A percentile compares a stretch with the other conserved stretches of the same genome.
Conservation (phyloP, 2,888 invertebrate species). For the Linnaemya tessellans region DNA sequence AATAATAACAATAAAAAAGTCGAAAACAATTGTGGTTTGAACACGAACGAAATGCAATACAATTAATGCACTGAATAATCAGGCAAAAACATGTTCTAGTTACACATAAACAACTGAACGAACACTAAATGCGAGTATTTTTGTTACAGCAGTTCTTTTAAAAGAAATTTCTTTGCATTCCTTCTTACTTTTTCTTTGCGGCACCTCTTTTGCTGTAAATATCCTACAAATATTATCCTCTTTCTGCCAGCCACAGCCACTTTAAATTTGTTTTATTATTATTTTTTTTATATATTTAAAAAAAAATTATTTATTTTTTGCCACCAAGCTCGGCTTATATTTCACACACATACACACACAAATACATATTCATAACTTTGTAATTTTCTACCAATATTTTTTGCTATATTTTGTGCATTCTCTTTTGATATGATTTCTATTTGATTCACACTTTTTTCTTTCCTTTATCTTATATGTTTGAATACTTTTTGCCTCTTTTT, state of each 20-base stretch:
- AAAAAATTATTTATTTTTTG: slow-evolving; percentile 10
- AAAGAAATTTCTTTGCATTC: slow-evolving; percentile 7
- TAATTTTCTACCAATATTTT: slow-evolving; percentile 13
- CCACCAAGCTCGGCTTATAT: neutral
- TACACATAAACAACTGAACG: slow-evolving; percentile 26
- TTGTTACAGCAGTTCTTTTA: neutral
- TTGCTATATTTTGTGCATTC: slow-evolving; percentile 56
- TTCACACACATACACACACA: neutral
- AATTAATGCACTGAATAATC: slow-evolving; percentile 2
- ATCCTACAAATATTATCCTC: slow-evolving; percentile 36
- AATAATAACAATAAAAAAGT: neutral
- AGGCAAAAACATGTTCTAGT: slow-evolving; percentile 25
- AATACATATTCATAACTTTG: neutral
- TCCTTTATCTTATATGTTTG: slow-evolving; percentile 20
- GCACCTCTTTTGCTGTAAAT: neutral
- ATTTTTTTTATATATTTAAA: neutral
- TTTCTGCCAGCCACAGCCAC: neutral
- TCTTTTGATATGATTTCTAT: slow-evolving; percentile 45
- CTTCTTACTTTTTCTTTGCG: slow-evolving; percentile 38
- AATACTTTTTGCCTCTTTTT: slow-evolving; percentile 48
- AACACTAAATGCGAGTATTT: neutral
- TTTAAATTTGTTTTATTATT: neutral
- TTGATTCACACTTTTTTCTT: slow-evolving; percentile 33
- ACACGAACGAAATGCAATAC: neutral
- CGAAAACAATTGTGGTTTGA: neutral